phyloP scores from a whole-genome alignment of 2,888 invertebrate species.

The Oscheius sp. region DNA sequence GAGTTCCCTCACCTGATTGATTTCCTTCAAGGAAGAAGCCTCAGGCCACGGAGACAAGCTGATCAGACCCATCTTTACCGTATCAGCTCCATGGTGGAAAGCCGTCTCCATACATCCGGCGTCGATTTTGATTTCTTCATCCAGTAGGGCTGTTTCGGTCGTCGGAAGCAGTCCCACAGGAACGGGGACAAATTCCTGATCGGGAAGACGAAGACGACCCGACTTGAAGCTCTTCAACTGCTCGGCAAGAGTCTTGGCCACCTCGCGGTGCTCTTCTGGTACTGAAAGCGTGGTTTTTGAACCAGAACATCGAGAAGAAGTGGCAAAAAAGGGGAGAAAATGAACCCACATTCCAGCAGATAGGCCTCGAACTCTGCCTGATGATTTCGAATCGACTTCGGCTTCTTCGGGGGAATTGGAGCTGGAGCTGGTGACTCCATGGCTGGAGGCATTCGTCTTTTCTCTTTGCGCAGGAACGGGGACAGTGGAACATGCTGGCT shows the following conservation, averaged over 20 bases:
- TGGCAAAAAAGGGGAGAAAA: background rate
- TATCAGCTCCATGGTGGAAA: no score
- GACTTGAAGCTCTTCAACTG: background rate
- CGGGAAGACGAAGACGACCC: background rate
- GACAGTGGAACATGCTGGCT: no score
- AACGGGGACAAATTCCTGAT: background rate
- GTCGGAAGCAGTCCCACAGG: background rate
- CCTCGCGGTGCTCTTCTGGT: background rate
- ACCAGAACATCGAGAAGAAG: background rate
- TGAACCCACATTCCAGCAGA: background rate
- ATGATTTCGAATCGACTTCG: background rate
- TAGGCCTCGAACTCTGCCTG: background rate
- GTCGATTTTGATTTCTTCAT: background rate
- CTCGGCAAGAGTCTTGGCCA: background rate
- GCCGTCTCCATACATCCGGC: background rate
- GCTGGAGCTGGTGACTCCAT: background rate
- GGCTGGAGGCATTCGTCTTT: no score
- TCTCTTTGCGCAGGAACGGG: no score
- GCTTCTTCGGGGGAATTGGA: background rate
- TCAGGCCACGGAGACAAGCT: no score
- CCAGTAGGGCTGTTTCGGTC: background rate
- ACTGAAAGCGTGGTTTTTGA: background rate
- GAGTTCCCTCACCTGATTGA: no score
- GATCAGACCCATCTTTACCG: no score
- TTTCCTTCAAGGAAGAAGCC: no score